These are phyloP conservation scores for Myotis planiceps DNA, from an alignment of 2,797 vertebrate species.

Conservation along the genomic window DNA sequence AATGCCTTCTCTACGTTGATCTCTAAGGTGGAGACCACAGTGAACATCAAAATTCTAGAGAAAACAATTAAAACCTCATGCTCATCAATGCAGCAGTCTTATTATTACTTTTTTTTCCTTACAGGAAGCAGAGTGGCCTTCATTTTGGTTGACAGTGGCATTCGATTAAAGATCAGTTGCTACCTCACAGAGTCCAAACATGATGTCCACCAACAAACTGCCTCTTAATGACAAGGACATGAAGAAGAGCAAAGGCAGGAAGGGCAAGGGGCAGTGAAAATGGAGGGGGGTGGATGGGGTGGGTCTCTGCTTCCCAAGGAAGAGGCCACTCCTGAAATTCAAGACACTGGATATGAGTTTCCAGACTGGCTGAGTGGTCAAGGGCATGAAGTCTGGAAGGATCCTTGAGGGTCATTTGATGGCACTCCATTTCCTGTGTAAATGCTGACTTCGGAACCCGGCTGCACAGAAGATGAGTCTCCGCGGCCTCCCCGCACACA, in stretches of 20 bases:
- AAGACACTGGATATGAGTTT: background rate
- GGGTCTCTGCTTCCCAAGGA: background rate
- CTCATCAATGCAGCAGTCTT: background rate
- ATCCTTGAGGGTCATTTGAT: background rate
- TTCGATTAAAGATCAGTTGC: background rate
- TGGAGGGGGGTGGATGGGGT: fast-evolving
- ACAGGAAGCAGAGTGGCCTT: background rate
- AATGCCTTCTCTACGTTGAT: background rate
- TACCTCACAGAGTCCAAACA: background rate
- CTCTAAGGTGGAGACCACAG: background rate
- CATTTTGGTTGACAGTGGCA: background rate
- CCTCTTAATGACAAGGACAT: background rate
- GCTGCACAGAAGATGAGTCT: background rate
- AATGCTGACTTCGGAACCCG: background rate
- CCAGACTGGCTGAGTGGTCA: background rate
- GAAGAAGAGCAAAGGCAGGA: background rate
- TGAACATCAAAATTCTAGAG: background rate
- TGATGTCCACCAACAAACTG: background rate
- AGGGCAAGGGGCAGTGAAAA: fast-evolving
- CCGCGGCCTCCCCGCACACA: background rate
- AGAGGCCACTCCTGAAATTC: background rate
- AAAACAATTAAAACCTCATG: background rate
- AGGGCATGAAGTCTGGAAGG: background rate
- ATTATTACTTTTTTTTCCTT: background rate
- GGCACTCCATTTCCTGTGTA: background rate